Base-by-base conservation (phyloP, 2,888 invertebrate species). In the Lasiommata megera region DNA sequence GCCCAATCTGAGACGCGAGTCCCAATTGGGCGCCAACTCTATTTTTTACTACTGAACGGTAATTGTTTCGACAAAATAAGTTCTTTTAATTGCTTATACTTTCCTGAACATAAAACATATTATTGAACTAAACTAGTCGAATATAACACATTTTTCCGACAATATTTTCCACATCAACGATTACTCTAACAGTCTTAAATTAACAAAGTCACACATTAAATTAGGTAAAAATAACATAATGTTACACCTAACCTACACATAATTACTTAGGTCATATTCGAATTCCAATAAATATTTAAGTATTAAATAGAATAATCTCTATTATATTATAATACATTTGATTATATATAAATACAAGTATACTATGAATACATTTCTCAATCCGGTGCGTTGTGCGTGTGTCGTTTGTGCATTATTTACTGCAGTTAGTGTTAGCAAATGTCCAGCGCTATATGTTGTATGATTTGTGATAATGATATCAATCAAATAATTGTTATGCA, bases 381-480 rank as follows among this genome's bases (percentile, higher is more conserved):
- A 57, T 38, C 23, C 48, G 16, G 37, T 54, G 48, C 47, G 1
- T 34, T 47, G 62, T 63, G 58, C 54, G 53, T 44, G 56, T 56
- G 60, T 46, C 53, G 41, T 41, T 28, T 31, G 62, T 62, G 60
- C 57, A 40, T 54, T 48, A 47, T 34, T 62, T 59, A 57, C 48
- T 58, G 57, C 60, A 56, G 18, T 53, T 46, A 46, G 50, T 62
- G 52, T 48, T 56, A 54, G 54, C 54, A 31, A 41, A 54, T 46
- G 51, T 55, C 44, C 60, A 60, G 62, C 57, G 52, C 54, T 54
- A 62, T 43, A 29, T 54, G 46, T 52, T 54, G 47, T 59, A 59
- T 59, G 58, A 44, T 47, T 36, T 29, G 54, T 54, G 60, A 38
- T 34, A 34, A 43, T 54, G 58, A 52, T 50, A 29, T 28, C 14